Conservation (phyloP, 2,888 invertebrate species). For the Ischnura elegans region DNA sequence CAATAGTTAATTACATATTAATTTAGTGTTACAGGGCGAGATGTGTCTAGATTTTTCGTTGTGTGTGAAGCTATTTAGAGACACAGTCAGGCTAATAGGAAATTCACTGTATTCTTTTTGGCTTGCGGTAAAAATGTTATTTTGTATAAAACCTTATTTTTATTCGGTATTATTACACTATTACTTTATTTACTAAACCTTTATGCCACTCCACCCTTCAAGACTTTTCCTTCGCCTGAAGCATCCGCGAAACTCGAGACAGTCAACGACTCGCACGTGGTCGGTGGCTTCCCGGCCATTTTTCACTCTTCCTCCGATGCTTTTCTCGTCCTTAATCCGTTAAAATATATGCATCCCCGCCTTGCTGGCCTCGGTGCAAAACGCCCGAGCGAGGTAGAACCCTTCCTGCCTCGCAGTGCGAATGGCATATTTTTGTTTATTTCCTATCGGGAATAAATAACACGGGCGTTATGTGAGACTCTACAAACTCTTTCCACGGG, state of each 20-base stretch:
- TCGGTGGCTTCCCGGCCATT: not conserved
- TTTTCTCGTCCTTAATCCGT: not conserved
- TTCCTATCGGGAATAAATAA: not conserved
- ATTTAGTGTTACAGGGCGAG: too few species aligned
- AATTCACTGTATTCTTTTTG: too few species aligned
- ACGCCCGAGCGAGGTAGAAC: not conserved
- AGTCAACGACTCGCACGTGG: not conserved
- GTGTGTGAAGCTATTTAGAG: too few species aligned
- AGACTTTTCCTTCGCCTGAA: not conserved
- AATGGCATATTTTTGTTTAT: not conserved
- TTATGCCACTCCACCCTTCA: not conserved
- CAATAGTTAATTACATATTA: too few species aligned
- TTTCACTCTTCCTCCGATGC: not conserved
- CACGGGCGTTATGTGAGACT: not conserved
- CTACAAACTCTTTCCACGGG: not conserved
- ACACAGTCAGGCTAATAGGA: too few species aligned
- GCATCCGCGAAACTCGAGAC: not conserved
- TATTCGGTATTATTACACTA: too few species aligned
- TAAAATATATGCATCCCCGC: not conserved
- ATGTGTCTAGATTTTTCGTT: too few species aligned
- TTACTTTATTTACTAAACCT: too few species aligned
- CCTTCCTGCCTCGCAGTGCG: not conserved
- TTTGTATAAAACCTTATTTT: too few species aligned
- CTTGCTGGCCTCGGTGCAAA: not conserved
- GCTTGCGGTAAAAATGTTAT: too few species aligned